Evolutionary conservation across 2,888 invertebrate genomes (phyloP).

Genomic region (Microctonus brassicae): DNA sequence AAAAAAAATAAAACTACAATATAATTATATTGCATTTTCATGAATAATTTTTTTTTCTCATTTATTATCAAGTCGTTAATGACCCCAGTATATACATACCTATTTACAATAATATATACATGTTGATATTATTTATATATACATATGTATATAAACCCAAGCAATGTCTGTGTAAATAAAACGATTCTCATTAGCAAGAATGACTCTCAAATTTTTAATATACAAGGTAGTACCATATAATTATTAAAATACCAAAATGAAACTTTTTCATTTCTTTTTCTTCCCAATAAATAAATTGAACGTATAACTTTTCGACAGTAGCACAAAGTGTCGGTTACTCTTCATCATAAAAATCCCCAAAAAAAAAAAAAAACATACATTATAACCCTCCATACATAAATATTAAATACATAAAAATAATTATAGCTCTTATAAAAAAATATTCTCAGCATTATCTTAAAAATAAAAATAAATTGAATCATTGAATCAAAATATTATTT

Average conservation of each 20-base stretch:
- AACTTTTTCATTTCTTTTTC: constrained; percentile 19
- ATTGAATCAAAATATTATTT: no score
- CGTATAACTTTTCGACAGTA: constrained; percentile 51
- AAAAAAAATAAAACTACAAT: no score
- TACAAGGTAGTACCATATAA: no score
- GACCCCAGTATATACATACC: no score
- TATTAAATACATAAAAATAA: no score
- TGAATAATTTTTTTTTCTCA: constrained; percentile 13
- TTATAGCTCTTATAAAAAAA: no score
- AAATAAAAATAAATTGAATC: no score
- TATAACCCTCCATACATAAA: background rate
- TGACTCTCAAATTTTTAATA: constrained; percentile 58
- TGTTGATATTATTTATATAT: background rate
- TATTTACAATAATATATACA: no score
- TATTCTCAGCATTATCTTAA: no score
- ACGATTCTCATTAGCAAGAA: constrained; percentile 66
- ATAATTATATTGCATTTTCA: no score
- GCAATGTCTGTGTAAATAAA: constrained; percentile 53
- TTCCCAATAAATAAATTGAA: constrained; percentile 25
- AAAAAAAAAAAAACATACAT: constrained; percentile 37
- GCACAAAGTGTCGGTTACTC: constrained; percentile 63
- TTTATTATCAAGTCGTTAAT: background rate
- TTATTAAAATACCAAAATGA: constrained; percentile 29
- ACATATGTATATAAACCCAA: background rate
- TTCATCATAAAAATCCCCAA: constrained; percentile 45